phyloP scores from a whole-genome alignment of 2,888 invertebrate species.

The Callyntrura guangdongensis region DNA sequence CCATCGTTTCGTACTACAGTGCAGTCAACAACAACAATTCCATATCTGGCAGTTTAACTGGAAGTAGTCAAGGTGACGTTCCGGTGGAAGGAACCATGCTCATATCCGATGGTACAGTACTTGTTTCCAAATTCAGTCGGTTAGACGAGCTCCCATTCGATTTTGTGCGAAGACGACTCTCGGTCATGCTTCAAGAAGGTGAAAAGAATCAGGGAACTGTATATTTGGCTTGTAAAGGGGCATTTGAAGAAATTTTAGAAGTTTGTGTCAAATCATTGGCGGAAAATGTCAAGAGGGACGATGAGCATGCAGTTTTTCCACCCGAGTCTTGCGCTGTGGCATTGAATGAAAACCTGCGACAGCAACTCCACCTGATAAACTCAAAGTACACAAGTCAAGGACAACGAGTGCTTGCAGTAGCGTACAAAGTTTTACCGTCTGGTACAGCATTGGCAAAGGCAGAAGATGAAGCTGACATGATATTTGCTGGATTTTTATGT shows the following conservation, averaged over 20 bases:
- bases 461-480: constrained; percentile 61
- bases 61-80: not conserved
- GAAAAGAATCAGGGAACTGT: not conserved
- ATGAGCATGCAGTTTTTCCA: constrained; percentile 47
- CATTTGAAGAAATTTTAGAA: constrained; percentile 69
- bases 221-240: constrained; percentile 72
- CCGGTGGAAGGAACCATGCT: not conserved
- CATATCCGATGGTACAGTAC: not conserved
- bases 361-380: not conserved
- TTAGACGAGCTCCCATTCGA: constrained; percentile 77
- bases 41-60: not conserved
- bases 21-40: not conserved
- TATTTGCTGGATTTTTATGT: constrained; percentile 71
- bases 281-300: not conserved
- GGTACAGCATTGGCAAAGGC: not conserved
- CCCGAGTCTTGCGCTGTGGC: not conserved
- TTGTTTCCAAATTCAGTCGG: constrained; percentile 49
- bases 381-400: constrained; percentile 43
- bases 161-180: constrained; percentile 69
- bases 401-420: constrained; percentile 69
- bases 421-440: constrained; percentile 57
- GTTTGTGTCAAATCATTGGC: constrained; percentile 44
- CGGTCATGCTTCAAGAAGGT: constrained; percentile 64
- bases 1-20: constrained; percentile 50
- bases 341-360: not conserved